These are phyloP conservation scores for Stegodyphus mimosarum DNA, from an alignment of 1,140 invertebrate genomes.

Conservation along the genomic window DNA sequence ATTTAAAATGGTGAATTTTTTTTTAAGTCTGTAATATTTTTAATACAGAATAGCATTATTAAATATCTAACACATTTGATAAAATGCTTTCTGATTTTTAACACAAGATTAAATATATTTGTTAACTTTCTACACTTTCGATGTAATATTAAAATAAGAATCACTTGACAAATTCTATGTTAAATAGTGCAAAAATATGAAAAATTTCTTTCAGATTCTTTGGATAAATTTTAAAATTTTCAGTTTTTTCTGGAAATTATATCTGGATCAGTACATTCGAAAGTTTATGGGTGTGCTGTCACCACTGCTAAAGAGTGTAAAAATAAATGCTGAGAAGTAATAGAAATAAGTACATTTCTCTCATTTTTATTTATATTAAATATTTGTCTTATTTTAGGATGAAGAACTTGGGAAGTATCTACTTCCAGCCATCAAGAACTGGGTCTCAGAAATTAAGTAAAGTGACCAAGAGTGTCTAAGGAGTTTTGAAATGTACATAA, in stretches of 20 bases:
- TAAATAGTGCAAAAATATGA: too few relatives aligned
- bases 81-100: too few relatives aligned
- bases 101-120: too few relatives aligned
- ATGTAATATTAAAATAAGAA: too few relatives aligned
- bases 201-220: not conserved
- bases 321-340: not conserved
- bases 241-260: not conserved
- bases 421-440: slow-evolving; percentile 36
- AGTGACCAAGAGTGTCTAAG: not conserved
- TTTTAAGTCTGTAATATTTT: too few relatives aligned
- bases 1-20: too few relatives aligned
- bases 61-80: too few relatives aligned
- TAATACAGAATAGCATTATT: too few relatives aligned
- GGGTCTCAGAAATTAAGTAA: slow-evolving; percentile 36
- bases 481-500: too few relatives aligned
- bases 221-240: not conserved
- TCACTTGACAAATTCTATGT: too few relatives aligned
- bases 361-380: not conserved
- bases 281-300: not conserved
- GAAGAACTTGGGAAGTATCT: slow-evolving; percentile 46
- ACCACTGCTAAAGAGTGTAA: not conserved
- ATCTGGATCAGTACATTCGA: not conserved
- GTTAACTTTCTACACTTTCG: too few relatives aligned
- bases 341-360: not conserved
- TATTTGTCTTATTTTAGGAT: slow-evolving; percentile 21